These are phyloP conservation scores for Acanthoscelides obtectus DNA, from an alignment of 2,888 invertebrate genomes.

Conservation along the genomic window DNA sequence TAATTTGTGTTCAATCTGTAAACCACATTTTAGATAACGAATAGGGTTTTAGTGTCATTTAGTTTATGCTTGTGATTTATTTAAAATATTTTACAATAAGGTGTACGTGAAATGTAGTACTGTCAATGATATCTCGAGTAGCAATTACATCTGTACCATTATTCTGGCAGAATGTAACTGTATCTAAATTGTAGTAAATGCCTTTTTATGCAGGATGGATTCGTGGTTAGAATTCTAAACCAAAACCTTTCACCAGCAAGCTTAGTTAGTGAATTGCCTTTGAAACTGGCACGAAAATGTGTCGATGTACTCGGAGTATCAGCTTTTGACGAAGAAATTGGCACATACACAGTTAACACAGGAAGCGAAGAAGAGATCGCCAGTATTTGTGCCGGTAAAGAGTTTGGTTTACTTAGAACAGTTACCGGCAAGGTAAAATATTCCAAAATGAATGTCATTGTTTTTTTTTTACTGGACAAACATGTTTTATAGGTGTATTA, in stretches of 20 bases:
- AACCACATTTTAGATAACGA: too few relatives aligned
- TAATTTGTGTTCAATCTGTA: too few relatives aligned
- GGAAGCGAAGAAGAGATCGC: conserved; percentile 70
- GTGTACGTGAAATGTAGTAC: too few relatives aligned
- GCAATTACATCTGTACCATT: too few relatives aligned
- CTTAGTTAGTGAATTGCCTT: conserved; percentile 60
- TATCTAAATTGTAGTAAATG: neutral
- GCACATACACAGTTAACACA: conserved; percentile 38
- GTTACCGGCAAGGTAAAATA: conserved; percentile 71
- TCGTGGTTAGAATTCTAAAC: conserved; percentile 71
- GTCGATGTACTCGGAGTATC: conserved; percentile 72
- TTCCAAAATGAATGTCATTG: conserved; percentile 1
- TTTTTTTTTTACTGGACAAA: conserved; percentile 1
- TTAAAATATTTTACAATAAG: too few relatives aligned
- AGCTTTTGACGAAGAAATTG: conserved; percentile 63
- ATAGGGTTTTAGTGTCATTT: too few relatives aligned
- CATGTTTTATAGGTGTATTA: conserved; percentile 62
- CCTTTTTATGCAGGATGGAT: conserved; percentile 59
- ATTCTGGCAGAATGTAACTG: neutral
- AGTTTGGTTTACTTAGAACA: conserved; percentile 82
- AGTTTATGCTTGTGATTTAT: too few relatives aligned
- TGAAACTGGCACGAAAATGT: conserved; percentile 75
- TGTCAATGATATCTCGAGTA: too few relatives aligned
- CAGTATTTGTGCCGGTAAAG: conserved; percentile 79
- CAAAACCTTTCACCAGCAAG: conserved; percentile 56